Evolutionary conservation across 2,113 vertebrate species (phyloP).

Genomic region (Ranitomeya variabilis): DNA sequence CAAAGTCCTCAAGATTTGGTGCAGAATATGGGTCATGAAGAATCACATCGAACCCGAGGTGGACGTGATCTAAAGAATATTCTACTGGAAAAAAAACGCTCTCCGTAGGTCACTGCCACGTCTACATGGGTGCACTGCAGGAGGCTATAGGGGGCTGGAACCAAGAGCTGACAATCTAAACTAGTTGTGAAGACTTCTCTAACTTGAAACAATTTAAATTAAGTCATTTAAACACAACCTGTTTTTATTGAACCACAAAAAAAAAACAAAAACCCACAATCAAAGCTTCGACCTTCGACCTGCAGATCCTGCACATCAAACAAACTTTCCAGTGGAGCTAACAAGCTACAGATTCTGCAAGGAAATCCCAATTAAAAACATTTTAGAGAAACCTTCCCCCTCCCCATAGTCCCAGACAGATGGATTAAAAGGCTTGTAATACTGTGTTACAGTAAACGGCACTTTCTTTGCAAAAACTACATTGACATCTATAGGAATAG

Average conservation of each 20-base stretch:
- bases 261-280: background rate
- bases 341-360: slow-evolving; percentile 65
- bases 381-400: background rate
- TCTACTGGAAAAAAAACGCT: too few species aligned
- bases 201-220: background rate
- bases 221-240: background rate
- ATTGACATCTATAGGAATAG: too few species aligned
- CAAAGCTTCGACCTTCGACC: slow-evolving; percentile 23
- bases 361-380: background rate
- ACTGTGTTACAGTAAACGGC: background rate
- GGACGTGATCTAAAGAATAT: too few species aligned
- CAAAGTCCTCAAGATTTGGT: too few species aligned
- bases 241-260: slow-evolving; percentile 13
- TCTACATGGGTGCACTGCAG: too few species aligned
- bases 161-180: background rate
- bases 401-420: background rate
- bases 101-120: too few species aligned
- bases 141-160: background rate
- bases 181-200: too few species aligned
- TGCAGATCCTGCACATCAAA: slow-evolving; percentile 58
- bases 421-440: background rate
- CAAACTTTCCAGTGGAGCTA: slow-evolving; percentile 61
- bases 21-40: too few species aligned
- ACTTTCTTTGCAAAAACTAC: background rate
- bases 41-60: too few species aligned